A percentile compares a stretch with the other conserved stretches of the same genome.
Conservation (phyloP, 2,113 vertebrate genomes). For the Nyctibius bracteatus region DNA sequence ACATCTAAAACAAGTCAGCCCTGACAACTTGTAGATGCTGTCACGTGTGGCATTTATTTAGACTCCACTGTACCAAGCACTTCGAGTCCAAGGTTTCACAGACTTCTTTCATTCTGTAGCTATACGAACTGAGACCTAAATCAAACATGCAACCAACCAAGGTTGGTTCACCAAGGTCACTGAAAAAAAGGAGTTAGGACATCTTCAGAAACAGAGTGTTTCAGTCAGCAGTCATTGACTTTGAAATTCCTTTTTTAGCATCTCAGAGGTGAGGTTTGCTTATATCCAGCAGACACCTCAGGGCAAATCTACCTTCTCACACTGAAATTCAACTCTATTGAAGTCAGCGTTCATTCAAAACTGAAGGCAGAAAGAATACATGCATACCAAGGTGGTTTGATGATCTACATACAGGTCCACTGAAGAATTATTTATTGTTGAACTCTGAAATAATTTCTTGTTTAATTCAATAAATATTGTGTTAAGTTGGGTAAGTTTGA, state of each 20-base stretch:
- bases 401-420: background rate
- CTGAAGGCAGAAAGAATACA: background rate
- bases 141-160: background rate
- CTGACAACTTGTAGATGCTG: background rate
- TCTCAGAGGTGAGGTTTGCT: background rate
- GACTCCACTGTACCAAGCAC: background rate
- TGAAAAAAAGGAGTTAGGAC: background rate
- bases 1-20: background rate
- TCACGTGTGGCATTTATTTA: background rate
- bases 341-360: background rate
- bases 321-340: accelerated
- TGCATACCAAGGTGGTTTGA: background rate
- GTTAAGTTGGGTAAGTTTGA: background rate
- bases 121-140: background rate
- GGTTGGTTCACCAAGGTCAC: background rate
- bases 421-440: background rate
- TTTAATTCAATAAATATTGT: background rate
- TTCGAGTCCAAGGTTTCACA: background rate
- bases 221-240: background rate
- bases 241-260: background rate
- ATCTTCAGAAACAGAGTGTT: background rate
- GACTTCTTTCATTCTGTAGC: background rate
- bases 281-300: background rate
- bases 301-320: background rate
- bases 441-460: background rate